A percentile compares a stretch with the other conserved stretches of the same genome.
These are phyloP conservation scores for Carpatolechia fugitivella DNA, from an alignment of 2,888 invertebrate genomes.

Conservation along the genomic window DNA sequence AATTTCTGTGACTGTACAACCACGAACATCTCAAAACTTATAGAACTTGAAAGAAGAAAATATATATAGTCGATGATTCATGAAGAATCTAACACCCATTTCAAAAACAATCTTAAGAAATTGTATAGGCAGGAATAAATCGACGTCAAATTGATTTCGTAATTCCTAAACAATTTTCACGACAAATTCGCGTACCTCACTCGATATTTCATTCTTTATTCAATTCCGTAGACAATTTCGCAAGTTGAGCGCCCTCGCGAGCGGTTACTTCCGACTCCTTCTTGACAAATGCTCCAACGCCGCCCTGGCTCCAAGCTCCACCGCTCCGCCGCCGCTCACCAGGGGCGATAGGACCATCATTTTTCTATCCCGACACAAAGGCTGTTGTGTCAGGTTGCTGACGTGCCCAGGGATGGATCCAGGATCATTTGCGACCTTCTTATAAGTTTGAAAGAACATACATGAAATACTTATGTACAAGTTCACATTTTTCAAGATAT, in stretches of 20 bases:
- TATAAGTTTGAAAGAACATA: too few species aligned
- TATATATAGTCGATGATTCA: too few species aligned
- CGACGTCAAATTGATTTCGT: neutral
- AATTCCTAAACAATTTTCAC: neutral
- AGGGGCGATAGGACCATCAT: conserved; percentile 2
- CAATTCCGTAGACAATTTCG: neutral
- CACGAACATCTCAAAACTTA: too few species aligned
- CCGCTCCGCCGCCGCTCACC: neutral
- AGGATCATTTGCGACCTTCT: too few species aligned
- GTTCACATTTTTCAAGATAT: too few species aligned
- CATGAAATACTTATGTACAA: too few species aligned
- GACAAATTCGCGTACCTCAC: neutral
- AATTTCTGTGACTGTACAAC: too few species aligned
- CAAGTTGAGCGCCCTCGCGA: neutral
- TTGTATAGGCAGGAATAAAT: too few species aligned
- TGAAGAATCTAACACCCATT: too few species aligned
- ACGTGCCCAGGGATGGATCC: neutral
- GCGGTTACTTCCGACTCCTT: neutral
- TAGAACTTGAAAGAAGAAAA: too few species aligned
- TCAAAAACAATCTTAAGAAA: too few species aligned
- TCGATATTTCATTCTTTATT: neutral
- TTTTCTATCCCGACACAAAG: conserved; percentile 4
- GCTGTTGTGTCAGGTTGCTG: neutral
- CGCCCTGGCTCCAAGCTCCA: neutral
- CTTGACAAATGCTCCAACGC: neutral